phyloP scores from a whole-genome alignment of 1,140 invertebrate genomes.

The Aradophagus sp. region DNA sequence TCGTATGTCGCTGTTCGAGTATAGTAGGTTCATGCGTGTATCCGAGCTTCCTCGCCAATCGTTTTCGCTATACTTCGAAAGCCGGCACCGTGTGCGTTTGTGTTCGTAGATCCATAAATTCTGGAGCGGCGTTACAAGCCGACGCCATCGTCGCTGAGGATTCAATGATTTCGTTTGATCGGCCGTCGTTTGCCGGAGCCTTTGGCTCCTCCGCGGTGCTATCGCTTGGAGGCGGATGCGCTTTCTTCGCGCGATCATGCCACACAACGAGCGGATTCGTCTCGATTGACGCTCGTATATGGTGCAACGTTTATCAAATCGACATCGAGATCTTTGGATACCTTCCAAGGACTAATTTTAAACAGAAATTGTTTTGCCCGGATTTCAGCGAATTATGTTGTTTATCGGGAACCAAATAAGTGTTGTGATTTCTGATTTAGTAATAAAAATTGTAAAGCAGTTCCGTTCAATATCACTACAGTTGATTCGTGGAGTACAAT shows the following conservation, averaged over 20 bases:
- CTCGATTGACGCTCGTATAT: conserved; percentile 44
- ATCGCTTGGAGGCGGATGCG: conserved; percentile 35
- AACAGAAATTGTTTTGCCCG: conserved; percentile 24
- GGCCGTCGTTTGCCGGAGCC: conserved; percentile 56
- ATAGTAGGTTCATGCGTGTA: conserved; percentile 44
- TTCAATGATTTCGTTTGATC: conserved; percentile 59
- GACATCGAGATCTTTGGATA: conserved; percentile 32
- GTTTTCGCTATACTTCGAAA: conserved; percentile 37
- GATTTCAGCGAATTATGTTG: not conserved
- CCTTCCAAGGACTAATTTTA: conserved; percentile 48
- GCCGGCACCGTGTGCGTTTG: conserved; percentile 43
- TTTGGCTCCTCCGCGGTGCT: conserved; percentile 43
- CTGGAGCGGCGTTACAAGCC: conserved; percentile 54
- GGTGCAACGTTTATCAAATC: conserved; percentile 42
- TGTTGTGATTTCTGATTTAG: no score
- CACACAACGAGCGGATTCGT: conserved; percentile 30
- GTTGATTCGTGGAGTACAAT: no score
- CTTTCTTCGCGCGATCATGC: conserved; percentile 46
- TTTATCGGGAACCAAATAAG: not conserved
- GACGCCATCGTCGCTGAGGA: conserved; percentile 55
- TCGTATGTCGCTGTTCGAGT: conserved; percentile 42
- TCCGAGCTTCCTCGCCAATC: conserved; percentile 49
- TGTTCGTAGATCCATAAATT: conserved; percentile 56
- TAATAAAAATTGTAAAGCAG: no score
- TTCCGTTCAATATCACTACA: no score